phyloP scores from a whole-genome alignment of 2,113 vertebrate species.

The Epinephelus lanceolatus region DNA sequence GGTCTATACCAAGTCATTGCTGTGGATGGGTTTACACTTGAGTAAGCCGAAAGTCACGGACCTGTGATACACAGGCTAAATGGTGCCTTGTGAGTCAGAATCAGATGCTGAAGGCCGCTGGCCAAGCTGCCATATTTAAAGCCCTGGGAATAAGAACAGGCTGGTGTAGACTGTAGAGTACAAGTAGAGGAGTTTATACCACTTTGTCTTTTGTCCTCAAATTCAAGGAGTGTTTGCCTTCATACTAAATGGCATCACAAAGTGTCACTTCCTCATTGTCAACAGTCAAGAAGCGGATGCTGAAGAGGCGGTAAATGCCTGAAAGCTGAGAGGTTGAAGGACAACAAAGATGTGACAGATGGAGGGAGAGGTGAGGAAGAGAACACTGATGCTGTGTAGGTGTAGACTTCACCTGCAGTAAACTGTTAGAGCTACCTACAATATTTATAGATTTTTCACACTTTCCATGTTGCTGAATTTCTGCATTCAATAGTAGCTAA shows the following conservation, averaged over 20 bases:
- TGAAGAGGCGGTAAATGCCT: neutral
- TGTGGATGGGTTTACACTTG: too few species aligned
- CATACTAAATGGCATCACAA: neutral
- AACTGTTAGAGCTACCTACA: neutral
- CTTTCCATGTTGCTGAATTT: neutral
- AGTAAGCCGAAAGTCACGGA: too few species aligned
- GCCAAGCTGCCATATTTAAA: too few species aligned
- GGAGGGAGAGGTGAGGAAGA: neutral
- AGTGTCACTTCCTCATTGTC: neutral
- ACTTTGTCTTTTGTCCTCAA: neutral
- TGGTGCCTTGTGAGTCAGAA: too few species aligned
- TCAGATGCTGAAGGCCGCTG: too few species aligned
- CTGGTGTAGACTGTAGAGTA: too few species aligned
- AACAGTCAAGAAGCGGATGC: neutral
- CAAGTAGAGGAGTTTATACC: neutral
- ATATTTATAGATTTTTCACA: neutral
- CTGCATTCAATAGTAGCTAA: neutral
- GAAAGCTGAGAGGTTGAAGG: neutral
- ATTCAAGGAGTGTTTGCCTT: neutral
- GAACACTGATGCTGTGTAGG: neutral
- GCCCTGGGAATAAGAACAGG: too few species aligned
- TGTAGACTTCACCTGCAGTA: neutral
- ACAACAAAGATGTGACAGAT: neutral
- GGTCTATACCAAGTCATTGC: too few species aligned
- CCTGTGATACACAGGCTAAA: too few species aligned